These are phyloP conservation scores for Hydrophis major DNA, from an alignment of 2,797 vertebrate species.

Conservation along the genomic window DNA sequence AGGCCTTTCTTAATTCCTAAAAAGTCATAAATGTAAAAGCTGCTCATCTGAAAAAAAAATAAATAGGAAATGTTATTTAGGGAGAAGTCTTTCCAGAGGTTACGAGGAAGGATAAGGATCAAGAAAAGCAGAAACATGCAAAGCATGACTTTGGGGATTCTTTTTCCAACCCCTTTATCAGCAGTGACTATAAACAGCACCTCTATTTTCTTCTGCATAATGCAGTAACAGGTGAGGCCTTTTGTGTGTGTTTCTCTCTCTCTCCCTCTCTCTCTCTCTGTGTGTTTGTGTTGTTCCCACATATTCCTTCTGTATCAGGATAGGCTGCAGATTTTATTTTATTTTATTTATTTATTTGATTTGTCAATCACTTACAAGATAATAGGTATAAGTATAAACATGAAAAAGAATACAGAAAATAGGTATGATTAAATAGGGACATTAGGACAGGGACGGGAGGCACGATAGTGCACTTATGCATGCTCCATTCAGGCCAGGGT, in stretches of 20 bases:
- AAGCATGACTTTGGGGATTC: background rate
- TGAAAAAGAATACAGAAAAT: too few relatives aligned
- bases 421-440: too few relatives aligned
- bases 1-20: background rate
- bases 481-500: background rate
- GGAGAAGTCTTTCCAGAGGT: background rate
- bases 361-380: too few relatives aligned
- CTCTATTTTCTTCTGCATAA: background rate
- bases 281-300: background rate
- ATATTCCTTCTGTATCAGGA: background rate
- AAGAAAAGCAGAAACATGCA: background rate
- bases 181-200: background rate
- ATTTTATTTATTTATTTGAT: too few relatives aligned
- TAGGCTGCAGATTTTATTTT: background rate
- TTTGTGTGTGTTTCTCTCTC: background rate
- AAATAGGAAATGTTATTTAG: background rate
- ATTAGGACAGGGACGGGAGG: too few relatives aligned
- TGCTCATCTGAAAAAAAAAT: background rate
- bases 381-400: too few relatives aligned
- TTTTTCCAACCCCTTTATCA: background rate
- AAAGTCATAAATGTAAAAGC: background rate
- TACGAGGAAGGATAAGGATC: background rate
- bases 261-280: too few relatives aligned
- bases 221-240: background rate
- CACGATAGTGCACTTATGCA: too few relatives aligned